Evolutionary conservation across 2,113 vertebrate genomes (phyloP).

Genomic region (Setophaga coronata): DNA sequence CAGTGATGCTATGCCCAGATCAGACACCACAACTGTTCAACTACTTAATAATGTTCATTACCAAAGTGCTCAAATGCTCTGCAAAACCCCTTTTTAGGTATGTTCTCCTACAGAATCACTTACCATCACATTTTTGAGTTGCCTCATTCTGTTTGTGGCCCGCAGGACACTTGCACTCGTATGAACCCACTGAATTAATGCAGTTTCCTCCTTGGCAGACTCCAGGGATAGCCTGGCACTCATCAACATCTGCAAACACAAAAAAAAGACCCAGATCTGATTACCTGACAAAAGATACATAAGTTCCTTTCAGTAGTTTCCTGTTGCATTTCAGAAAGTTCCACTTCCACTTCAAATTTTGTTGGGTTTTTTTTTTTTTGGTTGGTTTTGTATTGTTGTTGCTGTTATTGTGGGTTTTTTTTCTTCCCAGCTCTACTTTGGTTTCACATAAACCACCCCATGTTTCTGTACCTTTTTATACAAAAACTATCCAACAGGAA

Average conservation of each 20-base stretch:
- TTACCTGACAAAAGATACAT: not conserved
- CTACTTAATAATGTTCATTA: not conserved
- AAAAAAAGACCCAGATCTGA: not conserved
- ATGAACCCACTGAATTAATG: constrained; percentile 78
- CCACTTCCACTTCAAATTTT: not conserved
- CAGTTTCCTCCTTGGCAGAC: constrained; percentile 80
- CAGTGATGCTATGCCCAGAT: not conserved
- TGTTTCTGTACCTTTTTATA: not conserved
- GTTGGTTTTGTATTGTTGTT: not conserved
- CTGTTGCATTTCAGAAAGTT: not conserved
- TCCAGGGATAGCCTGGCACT: constrained; percentile 80
- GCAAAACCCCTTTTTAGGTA: not conserved
- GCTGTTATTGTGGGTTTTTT: not conserved
- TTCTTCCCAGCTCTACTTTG: not conserved
- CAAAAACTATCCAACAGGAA: not conserved
- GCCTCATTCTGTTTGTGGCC: constrained; percentile 76
- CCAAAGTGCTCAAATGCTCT: not conserved
- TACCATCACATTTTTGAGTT: constrained; percentile 80
- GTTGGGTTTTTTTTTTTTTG: not conserved
- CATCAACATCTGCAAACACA: constrained; percentile 77
- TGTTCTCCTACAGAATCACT: not conserved
- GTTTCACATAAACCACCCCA: not conserved
- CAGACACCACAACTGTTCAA: not conserved
- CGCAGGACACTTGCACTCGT: constrained; percentile 76
- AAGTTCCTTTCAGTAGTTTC: not conserved